These are phyloP conservation scores for Aphaenogaster ashmeadi DNA, from an alignment of 1,140 invertebrate species.

Conservation along the genomic window DNA sequence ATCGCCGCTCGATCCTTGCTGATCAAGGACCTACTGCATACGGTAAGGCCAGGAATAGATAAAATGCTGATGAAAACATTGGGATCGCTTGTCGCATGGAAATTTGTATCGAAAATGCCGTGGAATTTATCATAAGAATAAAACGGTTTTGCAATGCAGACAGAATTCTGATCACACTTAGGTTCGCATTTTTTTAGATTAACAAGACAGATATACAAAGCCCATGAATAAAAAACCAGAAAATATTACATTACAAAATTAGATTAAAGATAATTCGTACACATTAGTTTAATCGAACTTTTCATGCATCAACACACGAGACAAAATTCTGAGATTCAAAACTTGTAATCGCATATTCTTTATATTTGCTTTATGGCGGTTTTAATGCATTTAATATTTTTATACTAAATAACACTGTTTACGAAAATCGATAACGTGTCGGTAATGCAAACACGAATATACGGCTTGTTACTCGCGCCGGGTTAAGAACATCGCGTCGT, in stretches of 20 bases:
- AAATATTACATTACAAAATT: background rate
- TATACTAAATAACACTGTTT: background rate
- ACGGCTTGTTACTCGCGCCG: conserved; percentile 44
- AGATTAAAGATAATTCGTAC: background rate
- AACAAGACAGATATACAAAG: background rate
- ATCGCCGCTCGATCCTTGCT: conserved; percentile 62
- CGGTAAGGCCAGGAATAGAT: conserved; percentile 72
- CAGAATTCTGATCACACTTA: background rate
- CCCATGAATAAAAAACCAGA: background rate
- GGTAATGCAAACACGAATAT: background rate
- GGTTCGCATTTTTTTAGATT: background rate
- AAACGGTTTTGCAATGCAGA: background rate
- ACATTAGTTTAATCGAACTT: background rate
- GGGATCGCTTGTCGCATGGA: background rate
- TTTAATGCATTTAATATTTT: background rate
- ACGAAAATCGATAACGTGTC: background rate
- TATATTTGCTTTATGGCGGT: background rate
- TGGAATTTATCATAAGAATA: background rate
- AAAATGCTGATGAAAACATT: background rate
- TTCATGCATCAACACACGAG: background rate
- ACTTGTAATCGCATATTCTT: background rate
- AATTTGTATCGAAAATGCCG: background rate
- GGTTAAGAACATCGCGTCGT: conserved; percentile 43
- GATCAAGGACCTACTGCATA: conserved; percentile 76
- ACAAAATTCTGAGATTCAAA: background rate